Base-by-base conservation (phyloP, 1,140 invertebrate species). In the Bicyclus anynana region DNA sequence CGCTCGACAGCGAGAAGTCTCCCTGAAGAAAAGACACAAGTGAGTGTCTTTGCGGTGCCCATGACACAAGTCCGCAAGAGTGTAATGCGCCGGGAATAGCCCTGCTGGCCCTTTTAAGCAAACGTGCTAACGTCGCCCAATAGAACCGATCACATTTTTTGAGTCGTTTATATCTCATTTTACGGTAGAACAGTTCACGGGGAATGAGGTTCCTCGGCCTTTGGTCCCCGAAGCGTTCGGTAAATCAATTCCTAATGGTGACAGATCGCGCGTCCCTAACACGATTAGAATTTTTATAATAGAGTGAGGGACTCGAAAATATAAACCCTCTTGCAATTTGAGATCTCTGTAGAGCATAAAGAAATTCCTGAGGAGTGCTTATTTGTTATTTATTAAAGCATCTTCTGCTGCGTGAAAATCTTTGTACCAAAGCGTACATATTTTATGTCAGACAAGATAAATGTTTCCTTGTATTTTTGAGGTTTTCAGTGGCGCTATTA, bases 81-180 rank as follows among this genome's bases (percentile, higher is more conserved):
- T n/a, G n/a, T n/a, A n/a, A n/a, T n/a, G n/a, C n/a, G n/a, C n/a
- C n/a, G n/a, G n/a, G n/a, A n/a, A n/a, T n/a, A n/a, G n/a, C n/a
- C n/a, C n/a, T n/a, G n/a, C n/a, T n/a, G n/a, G n/a, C n/a, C n/a
- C n/a, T n/a, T 52, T 51, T 47, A 54, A 53, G 61, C 50, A 50
- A 67, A 51, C 49, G 53, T 57, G 47, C 50, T 59, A 52, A 51
- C 48, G 46, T 49, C 48, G 20, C 58, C 46, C 71, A 63, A 70
- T 66, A 63, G 65, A 73, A 68, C 49, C 67, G 69, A 78, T 77
- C 71, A 65, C 67, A 79, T 78, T 86, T 85, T 80, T 77, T 16
- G 79, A 83, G 53, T 73, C 65, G 62, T 83, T 80, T 84, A 86
- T 84, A 84, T 84, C 77, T 84, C 70, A 82, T 87, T 84, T 87